Evolutionary conservation across 2,113 vertebrate genomes (phyloP), one percentile per base, ranked within the genome.

Genomic region (Poecile atricapillus): DNA sequence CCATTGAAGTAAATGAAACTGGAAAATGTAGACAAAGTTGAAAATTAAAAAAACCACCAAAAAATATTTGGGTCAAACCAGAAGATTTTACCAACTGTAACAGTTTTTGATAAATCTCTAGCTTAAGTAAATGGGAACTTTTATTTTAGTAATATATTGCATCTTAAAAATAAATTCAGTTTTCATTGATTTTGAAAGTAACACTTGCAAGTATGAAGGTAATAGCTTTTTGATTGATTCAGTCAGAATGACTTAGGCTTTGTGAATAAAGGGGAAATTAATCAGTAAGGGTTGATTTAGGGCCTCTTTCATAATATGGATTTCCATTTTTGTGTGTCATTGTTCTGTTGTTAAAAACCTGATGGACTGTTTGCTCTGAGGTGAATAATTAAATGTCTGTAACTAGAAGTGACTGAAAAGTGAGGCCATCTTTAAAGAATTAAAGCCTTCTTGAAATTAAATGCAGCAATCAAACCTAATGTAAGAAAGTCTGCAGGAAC

Each of bases 221-320:
- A 98, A 98, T 98, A 98, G 98, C 96, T 98, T 98, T 98, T 98
- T 98, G 98, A 98, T 98, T 98, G 97, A 98, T 98, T 98, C 95
- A 97, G 97, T 98, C 97, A 95, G 93, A 96, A 98, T 97, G 97
- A 97, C 96, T 98, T 97, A 98, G 93, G 93, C n/a, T 33, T 97
- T 95, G 93, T 97, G 94, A 97, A 97, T 97, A 97, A 97, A 97
- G 52, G 87, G 91, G 85, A 94, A 98, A 97, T 98, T 98, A 97
- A 98, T 98, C 97, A 98, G 95, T 95, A 94, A 95, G 76, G 33
- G 87, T 64, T 98, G 98, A 98, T 98, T 97, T 97, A 97, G 94
- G 92, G 92, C 90, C 93, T 96, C 89, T 96, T 97, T 98, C 91
- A 71, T 85, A 97, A 88, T 97, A 98, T 97, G 87, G 97, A 98